phyloP scores from a whole-genome alignment of 2,797 vertebrate genomes.

The Rachycentron canadum region DNA sequence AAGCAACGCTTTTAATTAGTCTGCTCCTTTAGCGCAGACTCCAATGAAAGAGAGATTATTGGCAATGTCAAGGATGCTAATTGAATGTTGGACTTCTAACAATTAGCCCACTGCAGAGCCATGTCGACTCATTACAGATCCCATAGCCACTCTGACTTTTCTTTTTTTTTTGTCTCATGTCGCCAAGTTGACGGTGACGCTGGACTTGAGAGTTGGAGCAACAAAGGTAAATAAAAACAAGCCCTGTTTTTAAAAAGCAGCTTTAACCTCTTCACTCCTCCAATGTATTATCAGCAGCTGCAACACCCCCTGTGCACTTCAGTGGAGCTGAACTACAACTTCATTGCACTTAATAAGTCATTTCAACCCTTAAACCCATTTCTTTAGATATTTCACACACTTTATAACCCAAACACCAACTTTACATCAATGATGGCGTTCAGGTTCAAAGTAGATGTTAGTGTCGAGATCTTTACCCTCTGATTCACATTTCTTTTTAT shows the following conservation, averaged over 20 bases:
- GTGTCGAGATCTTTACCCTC: not conserved
- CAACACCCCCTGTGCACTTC: not conserved
- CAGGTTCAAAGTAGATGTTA: not conserved
- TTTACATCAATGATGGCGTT: not conserved
- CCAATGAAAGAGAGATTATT: conserved; percentile 87
- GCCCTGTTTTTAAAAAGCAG: not conserved
- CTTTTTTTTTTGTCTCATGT: conserved; percentile 47
- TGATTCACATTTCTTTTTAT: not conserved
- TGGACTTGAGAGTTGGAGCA: conserved; percentile 30
- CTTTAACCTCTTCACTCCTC: conserved; percentile 9
- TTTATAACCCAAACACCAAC: too few relatives aligned
- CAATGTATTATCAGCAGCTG: not conserved
- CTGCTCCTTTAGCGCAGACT: conserved; percentile 78
- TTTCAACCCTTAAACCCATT: not conserved
- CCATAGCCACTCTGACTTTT: conserved; percentile 69
- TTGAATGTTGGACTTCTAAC: conserved; percentile 88
- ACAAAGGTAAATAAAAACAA: conserved; percentile 31
- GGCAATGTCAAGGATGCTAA: conserved; percentile 88
- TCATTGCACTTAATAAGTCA: not conserved
- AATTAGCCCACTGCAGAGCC: conserved; percentile 82
- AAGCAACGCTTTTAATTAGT: conserved; percentile 85
- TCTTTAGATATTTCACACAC: not conserved
- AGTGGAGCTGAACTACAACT: not conserved
- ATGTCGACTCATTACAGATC: conserved; percentile 80
- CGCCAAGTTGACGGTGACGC: conserved; percentile 52